Base-by-base conservation (phyloP, 2,113 vertebrate genomes). In the Physeter macrocephalus region DNA sequence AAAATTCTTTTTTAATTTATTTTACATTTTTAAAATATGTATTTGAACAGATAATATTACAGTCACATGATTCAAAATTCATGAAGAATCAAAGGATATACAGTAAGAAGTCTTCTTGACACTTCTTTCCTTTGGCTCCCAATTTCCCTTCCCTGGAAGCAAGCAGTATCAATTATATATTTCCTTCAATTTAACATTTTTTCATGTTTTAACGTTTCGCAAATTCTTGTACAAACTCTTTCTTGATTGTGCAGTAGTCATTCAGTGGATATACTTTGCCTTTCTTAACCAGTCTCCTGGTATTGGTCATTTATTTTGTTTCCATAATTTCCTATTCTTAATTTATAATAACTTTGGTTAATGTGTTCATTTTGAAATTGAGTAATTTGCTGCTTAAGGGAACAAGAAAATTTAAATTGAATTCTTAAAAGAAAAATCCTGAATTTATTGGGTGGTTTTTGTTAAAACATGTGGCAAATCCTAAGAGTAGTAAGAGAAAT, bases 361-460 rank as follows among this genome's bases (percentile, higher is more conserved):
- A 41, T 91, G 2, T 93, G 5, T 85, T 88, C 67, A 80, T 69
- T 83, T 90, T 96, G 39, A 93, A 86, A 46, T 81, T 91, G 62
- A 95, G 12, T 84, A 81, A 81, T 11, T 92, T 96, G 71, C 78
- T 95, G 18, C 54, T 85, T 57, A 86, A 94, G 69, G 8, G 39
- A 85, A 64, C n/a, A 71, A 83, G 9, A 85, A 91, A 77, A 74
- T 78, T 89, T 95, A 95, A 92, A 27, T 84, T 74, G 27, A 85
- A n/a, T 75, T 95, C 66, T 93, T 97, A 64, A 78, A 84, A 78
- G 13, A 85, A 80, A 88, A 97, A 88, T 54, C 49, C n/a, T 95
- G 54, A 75, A 41, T 67, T 95, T 88, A 17, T 75, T 27, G 9
- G 59, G 61, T 86, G 80, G 67, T 88, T 90, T 88, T 85, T 95